Evolutionary conservation across 2,888 invertebrate species (phyloP).

Genomic region (Merodon equestris): DNA sequence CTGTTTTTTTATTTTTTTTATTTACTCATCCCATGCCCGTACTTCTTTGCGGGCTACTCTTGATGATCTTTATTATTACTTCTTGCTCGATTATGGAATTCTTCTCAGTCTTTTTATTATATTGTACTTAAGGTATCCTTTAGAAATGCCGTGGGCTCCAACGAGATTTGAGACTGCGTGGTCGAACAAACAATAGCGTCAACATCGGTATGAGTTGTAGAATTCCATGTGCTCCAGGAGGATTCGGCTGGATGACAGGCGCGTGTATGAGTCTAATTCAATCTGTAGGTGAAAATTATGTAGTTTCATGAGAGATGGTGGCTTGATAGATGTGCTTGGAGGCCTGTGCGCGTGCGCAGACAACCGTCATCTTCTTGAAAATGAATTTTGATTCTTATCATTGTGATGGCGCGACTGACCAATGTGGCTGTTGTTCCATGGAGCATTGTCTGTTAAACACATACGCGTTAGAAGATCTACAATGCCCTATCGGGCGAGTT

Average conservation of each 20-base stretch:
- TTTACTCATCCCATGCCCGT: not conserved
- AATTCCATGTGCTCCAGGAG: slow-evolving; percentile 7
- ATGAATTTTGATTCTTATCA: slow-evolving; percentile 29
- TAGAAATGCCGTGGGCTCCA: slow-evolving; percentile 2
- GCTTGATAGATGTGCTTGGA: slow-evolving; percentile 52
- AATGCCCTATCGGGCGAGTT: slow-evolving; percentile 26
- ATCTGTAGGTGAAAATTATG: slow-evolving; percentile 46
- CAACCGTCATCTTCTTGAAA: slow-evolving; percentile 21
- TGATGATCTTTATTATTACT: slow-evolving; percentile 27
- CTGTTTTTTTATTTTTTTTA: slow-evolving; percentile 15
- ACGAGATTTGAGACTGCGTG: slow-evolving; percentile 19
- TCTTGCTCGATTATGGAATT: slow-evolving; percentile 45
- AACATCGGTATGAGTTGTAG: not conserved
- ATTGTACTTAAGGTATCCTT: slow-evolving; percentile 17
- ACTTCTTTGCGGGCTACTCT: not conserved
- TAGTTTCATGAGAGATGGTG: slow-evolving; percentile 35
- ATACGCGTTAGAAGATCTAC: slow-evolving; percentile 38
- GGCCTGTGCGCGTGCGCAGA: slow-evolving; percentile 30
- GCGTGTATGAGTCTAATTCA: slow-evolving; percentile 18
- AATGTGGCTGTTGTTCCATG: slow-evolving; percentile 37
- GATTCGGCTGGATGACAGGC: slow-evolving; percentile 1
- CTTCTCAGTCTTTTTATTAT: slow-evolving; percentile 25
- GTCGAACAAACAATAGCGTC: slow-evolving; percentile 20
- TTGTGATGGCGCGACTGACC: slow-evolving; percentile 38
- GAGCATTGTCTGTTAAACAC: slow-evolving; percentile 30